These are phyloP conservation scores for Ischnura elegans DNA, from an alignment of 2,888 invertebrate species.

Conservation along the genomic window DNA sequence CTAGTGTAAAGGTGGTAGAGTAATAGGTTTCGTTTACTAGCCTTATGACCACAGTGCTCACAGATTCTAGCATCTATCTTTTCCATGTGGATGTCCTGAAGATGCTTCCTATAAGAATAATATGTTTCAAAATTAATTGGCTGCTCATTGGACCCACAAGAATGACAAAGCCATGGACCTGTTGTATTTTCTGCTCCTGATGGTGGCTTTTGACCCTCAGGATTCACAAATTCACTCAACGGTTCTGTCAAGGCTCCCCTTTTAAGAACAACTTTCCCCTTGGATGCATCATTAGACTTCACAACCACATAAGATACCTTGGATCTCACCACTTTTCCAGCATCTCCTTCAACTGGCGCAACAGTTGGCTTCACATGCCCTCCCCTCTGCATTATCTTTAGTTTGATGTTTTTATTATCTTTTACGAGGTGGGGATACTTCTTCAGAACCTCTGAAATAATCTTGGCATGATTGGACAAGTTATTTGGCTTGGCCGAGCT, in stretches of 20 bases:
- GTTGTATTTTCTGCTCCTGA: conserved; percentile 74
- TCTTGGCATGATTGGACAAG: conserved; percentile 87
- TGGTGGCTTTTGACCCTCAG: conserved; percentile 71
- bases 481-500: conserved; percentile 70
- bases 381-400: conserved; percentile 87
- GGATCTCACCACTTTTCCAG: conserved; percentile 73
- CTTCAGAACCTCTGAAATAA: conserved; percentile 91
- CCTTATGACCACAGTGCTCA: conserved; percentile 91
- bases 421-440: conserved; percentile 93
- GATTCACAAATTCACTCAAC: conserved; percentile 75
- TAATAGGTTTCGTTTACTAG: conserved; percentile 86
- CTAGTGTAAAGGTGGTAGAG: conserved; percentile 89
- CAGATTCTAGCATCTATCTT: conserved; percentile 88
- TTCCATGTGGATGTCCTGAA: conserved; percentile 86
- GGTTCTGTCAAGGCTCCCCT: conserved; percentile 54
- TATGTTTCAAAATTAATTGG: conserved; percentile 88
- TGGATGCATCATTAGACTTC: conserved; percentile 75
- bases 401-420: conserved; percentile 91
- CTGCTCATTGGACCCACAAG: conserved; percentile 85
- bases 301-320: conserved; percentile 79
- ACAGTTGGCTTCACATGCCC: conserved; percentile 68
- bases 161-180: conserved; percentile 90
- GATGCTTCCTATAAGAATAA: conserved; percentile 88
- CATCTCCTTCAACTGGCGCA: conserved; percentile 54
- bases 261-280: conserved; percentile 67